Evolutionary conservation across 2,888 invertebrate genomes (phyloP).

Genomic region (Quadroppia sp.): DNA sequence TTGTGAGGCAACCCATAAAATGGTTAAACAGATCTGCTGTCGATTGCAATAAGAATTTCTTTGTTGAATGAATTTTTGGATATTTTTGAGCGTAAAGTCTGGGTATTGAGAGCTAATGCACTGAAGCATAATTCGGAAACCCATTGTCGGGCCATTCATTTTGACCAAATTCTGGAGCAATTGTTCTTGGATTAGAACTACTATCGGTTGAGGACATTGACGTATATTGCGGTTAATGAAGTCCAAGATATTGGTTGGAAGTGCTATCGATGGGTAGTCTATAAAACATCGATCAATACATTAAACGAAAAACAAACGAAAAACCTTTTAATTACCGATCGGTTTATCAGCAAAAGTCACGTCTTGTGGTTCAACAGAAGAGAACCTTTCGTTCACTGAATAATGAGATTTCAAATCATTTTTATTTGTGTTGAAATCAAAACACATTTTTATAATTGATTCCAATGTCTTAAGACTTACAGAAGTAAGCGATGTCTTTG

Average conservation of each 20-base stretch:
- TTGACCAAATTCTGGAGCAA: slow-evolving; percentile 17
- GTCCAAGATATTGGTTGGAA: background rate
- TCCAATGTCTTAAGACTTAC: background rate
- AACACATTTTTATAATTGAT: background rate
- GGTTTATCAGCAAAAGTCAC: slow-evolving; percentile 50
- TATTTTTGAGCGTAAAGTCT: slow-evolving; percentile 27
- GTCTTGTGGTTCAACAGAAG: slow-evolving; percentile 49
- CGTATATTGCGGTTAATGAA: slow-evolving; percentile 19
- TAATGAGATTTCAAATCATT: background rate
- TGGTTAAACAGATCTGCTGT: slow-evolving; percentile 51
- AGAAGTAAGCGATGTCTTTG: slow-evolving; percentile 53
- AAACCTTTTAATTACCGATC: slow-evolving; percentile 49
- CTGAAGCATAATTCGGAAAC: slow-evolving; percentile 27
- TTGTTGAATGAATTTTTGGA: slow-evolving; percentile 48
- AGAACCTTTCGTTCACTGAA: slow-evolving; percentile 51
- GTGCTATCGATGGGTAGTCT: slow-evolving; percentile 14
- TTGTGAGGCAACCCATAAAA: slow-evolving; percentile 54
- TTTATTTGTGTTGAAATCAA: background rate
- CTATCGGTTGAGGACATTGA: slow-evolving; percentile 31
- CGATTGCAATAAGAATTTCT: slow-evolving; percentile 52
- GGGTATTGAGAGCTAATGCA: slow-evolving; percentile 17
- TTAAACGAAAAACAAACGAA: background rate
- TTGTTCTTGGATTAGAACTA: slow-evolving; percentile 28
- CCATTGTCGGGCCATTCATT: slow-evolving; percentile 16
- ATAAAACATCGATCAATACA: background rate